Evolutionary conservation across 2,113 vertebrate genomes (phyloP), one percentile per base, ranked within the genome.

Genomic region (Pelobates fuscus): DNA sequence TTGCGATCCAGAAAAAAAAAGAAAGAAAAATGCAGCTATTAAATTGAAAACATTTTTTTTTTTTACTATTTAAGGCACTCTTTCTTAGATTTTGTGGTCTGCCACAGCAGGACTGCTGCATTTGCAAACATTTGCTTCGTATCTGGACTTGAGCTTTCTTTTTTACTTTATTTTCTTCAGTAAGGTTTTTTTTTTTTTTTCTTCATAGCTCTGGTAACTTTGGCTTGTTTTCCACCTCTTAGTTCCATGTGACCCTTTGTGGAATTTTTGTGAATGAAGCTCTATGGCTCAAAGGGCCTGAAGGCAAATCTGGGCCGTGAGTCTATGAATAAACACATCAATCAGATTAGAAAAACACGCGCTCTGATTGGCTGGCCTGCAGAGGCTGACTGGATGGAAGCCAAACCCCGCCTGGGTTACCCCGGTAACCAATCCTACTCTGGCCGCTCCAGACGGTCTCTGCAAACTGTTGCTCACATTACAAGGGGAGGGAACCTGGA

Each of bases 401-500:
- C 82, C 79, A 80, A 86, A 86, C 86, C 79, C 83, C 78, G 73
- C 80, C 70, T 71, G 24, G 64, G 72, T 76, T 84, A 66, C 85
- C 84, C 85, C 84, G 81, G 84, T 77, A 83, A 85, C 82, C 78
- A 60, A 65, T 65, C 77, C 77, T 77, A 70, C 77, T 60, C 74
- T 41, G 74, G 70, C 70, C 81, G 83, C 80, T 81, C 82, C 77
- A 77, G 78, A 70, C 62, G 57, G 25, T 58, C 49, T 55, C 65
- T 79, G 77, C 77, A 81, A 78, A 81, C 77, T 80, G 79, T 81
- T 81, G 77, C 77, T 77, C 71, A 60, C 46, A 24, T 76, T 76
- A 76, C 72, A 76, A 59, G 46, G 43, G 61, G 68, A 23, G 25
- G 77, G 44, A 29, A 27, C 52, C 8, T 24, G 20, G 41, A 60